Percentiles rank a stretch among this genome's conserved stretches.
Conservation (phyloP, 2,888 invertebrate genomes). For the Ecdyonurus torrentis region DNA sequence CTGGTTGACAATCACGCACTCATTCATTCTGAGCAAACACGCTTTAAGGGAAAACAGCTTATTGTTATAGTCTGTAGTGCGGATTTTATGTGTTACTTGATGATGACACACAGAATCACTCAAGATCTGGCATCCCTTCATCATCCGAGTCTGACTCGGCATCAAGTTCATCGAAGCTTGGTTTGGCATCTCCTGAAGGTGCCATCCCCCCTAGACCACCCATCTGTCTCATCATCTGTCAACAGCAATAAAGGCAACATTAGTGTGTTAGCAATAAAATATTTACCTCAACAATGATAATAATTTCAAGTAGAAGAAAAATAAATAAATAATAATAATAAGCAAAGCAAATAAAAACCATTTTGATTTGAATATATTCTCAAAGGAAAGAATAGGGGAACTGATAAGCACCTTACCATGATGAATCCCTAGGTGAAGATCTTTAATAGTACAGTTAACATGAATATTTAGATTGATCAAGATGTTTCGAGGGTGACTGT, state of each 20-base stretch:
- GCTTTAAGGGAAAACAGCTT: not conserved
- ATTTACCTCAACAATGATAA: constrained; percentile 3
- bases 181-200: constrained; percentile 29
- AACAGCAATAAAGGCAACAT: constrained; percentile 9
- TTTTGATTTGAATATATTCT: too few species aligned
- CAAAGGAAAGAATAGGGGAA: too few species aligned
- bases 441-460: too few species aligned
- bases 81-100: constrained; percentile 12
- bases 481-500: too few species aligned
- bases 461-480: too few species aligned
- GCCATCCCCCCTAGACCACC: constrained; percentile 35
- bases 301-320: not conserved
- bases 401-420: too few species aligned
- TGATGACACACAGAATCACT: constrained; percentile 26
- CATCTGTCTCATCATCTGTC: constrained; percentile 53
- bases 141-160: constrained; percentile 53
- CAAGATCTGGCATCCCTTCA: constrained; percentile 58
- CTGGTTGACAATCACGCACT: not conserved
- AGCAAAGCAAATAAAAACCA: too few species aligned
- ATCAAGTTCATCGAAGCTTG: constrained; percentile 55
- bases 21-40: not conserved
- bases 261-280: too few species aligned
- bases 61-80: not conserved
- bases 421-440: too few species aligned
- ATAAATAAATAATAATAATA: constrained; percentile 1